phyloP scores from a whole-genome alignment of 2,888 invertebrate genomes.

The Lycaena phlaeas region DNA sequence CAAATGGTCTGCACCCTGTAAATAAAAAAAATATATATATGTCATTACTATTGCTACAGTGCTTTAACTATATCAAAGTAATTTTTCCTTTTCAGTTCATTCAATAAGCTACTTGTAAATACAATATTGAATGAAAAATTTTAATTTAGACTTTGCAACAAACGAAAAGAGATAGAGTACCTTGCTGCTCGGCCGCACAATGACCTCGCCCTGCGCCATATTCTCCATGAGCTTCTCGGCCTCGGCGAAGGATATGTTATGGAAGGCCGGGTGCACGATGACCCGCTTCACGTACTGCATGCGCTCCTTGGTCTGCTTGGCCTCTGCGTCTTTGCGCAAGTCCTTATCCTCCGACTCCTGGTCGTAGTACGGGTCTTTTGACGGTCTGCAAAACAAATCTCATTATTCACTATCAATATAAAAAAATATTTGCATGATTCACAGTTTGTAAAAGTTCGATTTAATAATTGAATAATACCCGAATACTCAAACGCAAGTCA shows the following conservation, averaged over 20 bases:
- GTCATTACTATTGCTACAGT: too few relatives aligned
- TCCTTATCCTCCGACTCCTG: conserved; percentile 87
- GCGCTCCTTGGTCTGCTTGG: conserved; percentile 85
- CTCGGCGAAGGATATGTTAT: conserved; percentile 94
- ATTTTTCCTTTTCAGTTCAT: too few relatives aligned
- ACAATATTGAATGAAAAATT: too few relatives aligned
- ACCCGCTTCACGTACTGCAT: conserved; percentile 95
- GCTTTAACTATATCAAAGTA: too few relatives aligned
- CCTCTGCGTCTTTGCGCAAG: conserved; percentile 81
- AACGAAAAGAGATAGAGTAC: too few relatives aligned
- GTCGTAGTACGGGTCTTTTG: conserved; percentile 93
- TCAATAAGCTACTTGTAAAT: too few relatives aligned
- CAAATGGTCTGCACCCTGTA: conserved; percentile 89
- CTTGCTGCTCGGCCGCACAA: conserved; percentile 97
- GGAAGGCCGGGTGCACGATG: conserved; percentile 97
- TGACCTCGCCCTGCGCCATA: conserved; percentile 97
- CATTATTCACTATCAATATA: too few relatives aligned
- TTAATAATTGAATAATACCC: too few relatives aligned
- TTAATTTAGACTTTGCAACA: not conserved
- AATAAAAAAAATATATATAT: not conserved
- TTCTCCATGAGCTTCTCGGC: conserved; percentile 91
- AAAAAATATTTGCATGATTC: too few relatives aligned
- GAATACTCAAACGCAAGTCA: too few relatives aligned
- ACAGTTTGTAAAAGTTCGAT: too few relatives aligned
- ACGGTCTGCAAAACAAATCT: conserved; percentile 76